Conservation (phyloP, 2,888 invertebrate species). For the Drosophila melanosoma region DNA sequence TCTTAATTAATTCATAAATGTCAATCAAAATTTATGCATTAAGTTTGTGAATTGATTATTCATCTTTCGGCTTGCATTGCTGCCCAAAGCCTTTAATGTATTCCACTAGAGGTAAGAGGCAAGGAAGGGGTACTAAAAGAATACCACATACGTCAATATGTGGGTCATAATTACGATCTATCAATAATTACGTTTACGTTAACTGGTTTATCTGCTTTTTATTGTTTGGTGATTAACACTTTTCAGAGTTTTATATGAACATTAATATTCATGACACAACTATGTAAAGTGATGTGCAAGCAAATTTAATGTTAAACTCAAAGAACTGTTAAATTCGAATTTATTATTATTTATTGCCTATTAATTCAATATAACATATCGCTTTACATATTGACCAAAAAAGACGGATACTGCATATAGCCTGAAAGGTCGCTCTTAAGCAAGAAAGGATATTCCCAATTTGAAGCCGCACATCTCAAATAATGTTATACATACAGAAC, state of each 20-base stretch:
- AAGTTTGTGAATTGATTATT: conserved; percentile 1
- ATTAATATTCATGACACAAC: conserved; percentile 2
- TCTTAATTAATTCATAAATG: not conserved
- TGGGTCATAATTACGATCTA: not conserved
- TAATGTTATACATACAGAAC: not conserved
- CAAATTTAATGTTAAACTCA: not conserved
- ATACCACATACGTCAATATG: not conserved
- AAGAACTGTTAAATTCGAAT: not conserved
- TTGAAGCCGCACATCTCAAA: not conserved
- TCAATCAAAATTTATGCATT: not conserved
- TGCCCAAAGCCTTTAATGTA: not conserved
- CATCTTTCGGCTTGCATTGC: not conserved
- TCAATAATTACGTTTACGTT: not conserved
- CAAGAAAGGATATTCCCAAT: not conserved
- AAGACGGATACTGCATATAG: conserved; percentile 4
- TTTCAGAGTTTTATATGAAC: not conserved
- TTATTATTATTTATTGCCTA: not conserved
- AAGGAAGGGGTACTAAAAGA: not conserved
- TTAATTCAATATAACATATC: not conserved
- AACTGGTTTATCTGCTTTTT: not conserved
- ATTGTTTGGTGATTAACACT: not conserved
- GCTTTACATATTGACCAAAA: not conserved
- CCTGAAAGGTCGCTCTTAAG: not conserved
- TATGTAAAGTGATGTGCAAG: conserved; percentile 1
- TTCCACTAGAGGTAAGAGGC: not conserved